Evolutionary conservation across 2,888 invertebrate species (phyloP).

Genomic region (Halictus quadricinctus): DNA sequence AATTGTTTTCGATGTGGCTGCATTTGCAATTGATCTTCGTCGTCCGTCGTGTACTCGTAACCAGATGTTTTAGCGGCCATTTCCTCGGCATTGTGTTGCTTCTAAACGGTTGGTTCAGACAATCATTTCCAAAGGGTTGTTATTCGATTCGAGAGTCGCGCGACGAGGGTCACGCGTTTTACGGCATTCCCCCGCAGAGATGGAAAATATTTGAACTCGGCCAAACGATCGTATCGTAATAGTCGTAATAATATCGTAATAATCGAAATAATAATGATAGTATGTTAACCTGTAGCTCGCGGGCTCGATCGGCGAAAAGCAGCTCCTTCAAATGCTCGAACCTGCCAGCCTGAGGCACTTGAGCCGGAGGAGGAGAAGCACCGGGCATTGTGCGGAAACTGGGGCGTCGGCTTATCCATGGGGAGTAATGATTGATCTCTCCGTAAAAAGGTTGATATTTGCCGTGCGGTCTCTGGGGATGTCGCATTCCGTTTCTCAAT

Average conservation of each 20-base stretch:
- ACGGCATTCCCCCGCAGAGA: no score
- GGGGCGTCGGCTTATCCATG: constrained; percentile 83
- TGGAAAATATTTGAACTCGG: background rate
- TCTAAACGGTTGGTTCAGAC: constrained; percentile 80
- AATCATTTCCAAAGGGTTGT: background rate
- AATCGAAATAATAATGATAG: background rate
- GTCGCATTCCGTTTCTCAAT: constrained; percentile 80
- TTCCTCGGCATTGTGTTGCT: constrained; percentile 90
- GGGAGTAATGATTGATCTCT: constrained; percentile 82
- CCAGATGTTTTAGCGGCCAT: constrained; percentile 86
- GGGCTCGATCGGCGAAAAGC: constrained; percentile 89
- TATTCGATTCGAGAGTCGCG: background rate
- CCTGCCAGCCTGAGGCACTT: constrained; percentile 81
- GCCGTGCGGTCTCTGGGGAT: constrained; percentile 83
- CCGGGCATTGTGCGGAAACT: constrained; percentile 65
- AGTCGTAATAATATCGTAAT: background rate
- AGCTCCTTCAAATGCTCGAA: constrained; percentile 92
- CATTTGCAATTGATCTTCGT: constrained; percentile 62
- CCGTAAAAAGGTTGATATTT: constrained; percentile 84
- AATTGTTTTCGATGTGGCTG: constrained; percentile 71
- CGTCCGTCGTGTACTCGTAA: constrained; percentile 86
- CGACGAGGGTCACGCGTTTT: no score
- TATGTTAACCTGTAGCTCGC: constrained; percentile 84
- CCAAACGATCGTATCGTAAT: background rate
- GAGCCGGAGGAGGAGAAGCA: constrained; percentile 59